Percentiles rank a stretch among this genome's conserved stretches.
phyloP scores from a whole-genome alignment of 2,888 invertebrate genomes.

The Eilema sororculum region DNA sequence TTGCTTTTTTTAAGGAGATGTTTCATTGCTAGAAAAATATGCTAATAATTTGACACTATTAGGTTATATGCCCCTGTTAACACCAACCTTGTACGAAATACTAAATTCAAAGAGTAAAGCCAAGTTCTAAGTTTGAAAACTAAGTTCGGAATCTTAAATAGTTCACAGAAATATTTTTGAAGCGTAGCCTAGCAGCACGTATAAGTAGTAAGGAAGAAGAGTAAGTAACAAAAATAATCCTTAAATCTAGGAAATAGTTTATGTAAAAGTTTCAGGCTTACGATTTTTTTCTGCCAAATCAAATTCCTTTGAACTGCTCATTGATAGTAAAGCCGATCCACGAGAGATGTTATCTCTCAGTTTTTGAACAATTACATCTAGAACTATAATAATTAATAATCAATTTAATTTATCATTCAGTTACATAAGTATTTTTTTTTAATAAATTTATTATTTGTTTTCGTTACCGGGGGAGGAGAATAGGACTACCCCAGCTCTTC shows the following conservation, averaged over 20 bases:
- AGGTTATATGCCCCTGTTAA: background rate
- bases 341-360: background rate
- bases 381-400: background rate
- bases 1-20: too few relatives aligned
- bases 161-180: background rate
- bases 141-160: background rate
- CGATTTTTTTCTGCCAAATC: background rate
- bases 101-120: background rate
- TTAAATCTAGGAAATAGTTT: background rate
- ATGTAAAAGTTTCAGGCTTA: slow-evolving; percentile 5
- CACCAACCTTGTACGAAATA: background rate
- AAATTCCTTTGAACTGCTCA: background rate
- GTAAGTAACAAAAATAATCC: background rate
- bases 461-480: too few relatives aligned
- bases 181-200: background rate
- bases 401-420: too few relatives aligned
- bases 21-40: too few relatives aligned
- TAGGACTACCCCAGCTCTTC: too few relatives aligned
- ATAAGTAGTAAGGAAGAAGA: background rate
- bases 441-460: too few relatives aligned
- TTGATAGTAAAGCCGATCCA: too few relatives aligned
- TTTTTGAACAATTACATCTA: background rate
- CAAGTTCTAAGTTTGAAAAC: background rate
- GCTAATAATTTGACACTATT: background rate
- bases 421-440: too few relatives aligned